Evolutionary conservation across 2,113 vertebrate species (phyloP), one percentile per base, ranked within the genome.

Genomic region (Melanerpes formicivorus): DNA sequence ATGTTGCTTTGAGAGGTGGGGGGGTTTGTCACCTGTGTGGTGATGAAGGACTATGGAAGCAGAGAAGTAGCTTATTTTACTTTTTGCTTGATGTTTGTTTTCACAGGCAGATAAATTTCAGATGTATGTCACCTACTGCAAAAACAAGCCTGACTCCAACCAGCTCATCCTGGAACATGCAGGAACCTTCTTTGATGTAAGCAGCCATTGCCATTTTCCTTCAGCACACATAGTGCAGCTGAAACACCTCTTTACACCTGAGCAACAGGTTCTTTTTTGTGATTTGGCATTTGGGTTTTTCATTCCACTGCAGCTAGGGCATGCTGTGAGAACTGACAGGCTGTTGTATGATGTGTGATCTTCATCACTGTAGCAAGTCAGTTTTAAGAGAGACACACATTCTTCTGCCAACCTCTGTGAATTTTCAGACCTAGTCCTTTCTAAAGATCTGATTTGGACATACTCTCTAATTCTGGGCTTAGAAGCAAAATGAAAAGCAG

Each of bases 41-140:
- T 78, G 30, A 88, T 77, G 66, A 73, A 90, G 81, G 58, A 19
- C 14, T 37, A 14, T 52, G n/a, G 2, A 2, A 90, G 17, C n/a
- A 80, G 72, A 89, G 29, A 81, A 89, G 84, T 50, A 60, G 37
- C 55, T 96, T 58, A 93, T 69, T 63, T 83, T 93, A n/a, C 44
- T 88, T 95, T 94, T 67, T 74, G 46, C 44, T 83, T 87, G 87
- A 90, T 95, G 80, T 96, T 96, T 96, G 73, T 96, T 96, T 97
- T 97, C 93, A 86, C 97, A 99, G 99, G 99, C 99, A 84, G 99
- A 99, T 96, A 99, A 99, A 96, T 99, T 99, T 97, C 99, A 99
- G 95, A 99, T 99, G 97, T 99, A 99, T 84, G 99, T 99, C 87
- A 98, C 98, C 90, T 99, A 99, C 97, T 99, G 99, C 97, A 99